A percentile compares a stretch with the other conserved stretches of the same genome.
Conservation (phyloP, 1,140 invertebrate species). For the Drosophila willistoni region DNA sequence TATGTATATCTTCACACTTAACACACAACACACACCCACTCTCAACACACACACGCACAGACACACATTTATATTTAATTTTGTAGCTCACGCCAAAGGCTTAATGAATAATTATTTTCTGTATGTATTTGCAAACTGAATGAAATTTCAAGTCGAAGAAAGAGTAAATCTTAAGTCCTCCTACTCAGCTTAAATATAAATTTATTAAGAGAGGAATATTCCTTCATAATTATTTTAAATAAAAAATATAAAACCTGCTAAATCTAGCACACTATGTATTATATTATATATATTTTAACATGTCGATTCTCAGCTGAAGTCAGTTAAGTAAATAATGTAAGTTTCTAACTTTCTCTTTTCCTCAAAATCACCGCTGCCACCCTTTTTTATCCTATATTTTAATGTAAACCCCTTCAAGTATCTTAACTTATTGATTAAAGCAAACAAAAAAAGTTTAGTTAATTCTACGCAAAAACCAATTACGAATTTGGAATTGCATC, state of each 20-base stretch:
- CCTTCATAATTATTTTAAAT: constrained; percentile 71
- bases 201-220: constrained; percentile 33
- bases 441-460: constrained; percentile 38
- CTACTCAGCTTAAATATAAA: constrained; percentile 49
- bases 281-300: constrained; percentile 38
- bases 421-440: constrained; percentile 26
- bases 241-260: constrained; percentile 57
- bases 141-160: background rate
- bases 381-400: constrained; percentile 29
- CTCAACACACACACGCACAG: background rate
- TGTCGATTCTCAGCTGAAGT: constrained; percentile 47
- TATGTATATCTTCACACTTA: constrained; percentile 46
- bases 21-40: background rate
- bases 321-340: constrained; percentile 44
- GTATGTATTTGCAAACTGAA: no score
- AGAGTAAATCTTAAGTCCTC: constrained; percentile 50
- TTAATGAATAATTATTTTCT: background rate
- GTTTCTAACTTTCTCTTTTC: constrained; percentile 17
- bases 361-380: background rate
- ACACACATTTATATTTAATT: constrained; percentile 22
- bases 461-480: constrained; percentile 30
- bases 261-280: constrained; percentile 67
- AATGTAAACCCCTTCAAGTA: constrained; percentile 6
- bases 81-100: constrained; percentile 67
- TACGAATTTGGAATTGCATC: background rate